Evolutionary conservation across 2,113 vertebrate species (phyloP).

Genomic region (Psittacus erithacus): DNA sequence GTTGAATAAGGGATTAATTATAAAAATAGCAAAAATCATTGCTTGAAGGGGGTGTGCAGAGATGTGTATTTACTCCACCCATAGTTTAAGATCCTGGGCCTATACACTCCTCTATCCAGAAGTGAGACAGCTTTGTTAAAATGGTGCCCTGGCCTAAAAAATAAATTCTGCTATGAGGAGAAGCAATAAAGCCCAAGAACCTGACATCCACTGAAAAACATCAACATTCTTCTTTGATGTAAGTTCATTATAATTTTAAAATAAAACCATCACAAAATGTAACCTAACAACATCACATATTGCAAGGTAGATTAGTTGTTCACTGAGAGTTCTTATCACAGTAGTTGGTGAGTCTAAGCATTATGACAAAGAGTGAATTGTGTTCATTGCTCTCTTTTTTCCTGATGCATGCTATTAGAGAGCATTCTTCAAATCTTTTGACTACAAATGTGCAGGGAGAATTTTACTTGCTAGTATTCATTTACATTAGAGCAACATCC

Average conservation of each 20-base stretch:
- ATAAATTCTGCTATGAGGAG: not conserved
- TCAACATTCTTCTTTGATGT: not conserved
- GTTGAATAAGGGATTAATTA: not conserved
- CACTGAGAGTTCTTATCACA: not conserved
- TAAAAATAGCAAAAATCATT: not conserved
- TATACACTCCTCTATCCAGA: not conserved
- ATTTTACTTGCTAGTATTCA: not conserved
- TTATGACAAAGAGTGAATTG: not conserved
- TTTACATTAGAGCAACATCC: not conserved
- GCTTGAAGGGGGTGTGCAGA: not conserved
- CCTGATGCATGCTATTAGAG: not conserved
- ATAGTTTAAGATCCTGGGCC: not conserved
- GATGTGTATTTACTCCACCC: rapidly evolving
- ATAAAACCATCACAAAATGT: not conserved
- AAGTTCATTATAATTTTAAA: not conserved
- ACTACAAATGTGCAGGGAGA: not conserved
- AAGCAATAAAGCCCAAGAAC: not conserved
- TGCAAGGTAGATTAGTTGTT: not conserved
- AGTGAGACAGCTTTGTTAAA: not conserved
- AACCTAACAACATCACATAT: not conserved
- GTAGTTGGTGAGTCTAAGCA: not conserved
- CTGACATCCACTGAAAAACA: not conserved
- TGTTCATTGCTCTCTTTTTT: not conserved
- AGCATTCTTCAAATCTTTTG: not conserved
- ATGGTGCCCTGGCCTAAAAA: not conserved